phyloP scores from a whole-genome alignment of 2,888 invertebrate genomes.

The Folsomia candida region DNA sequence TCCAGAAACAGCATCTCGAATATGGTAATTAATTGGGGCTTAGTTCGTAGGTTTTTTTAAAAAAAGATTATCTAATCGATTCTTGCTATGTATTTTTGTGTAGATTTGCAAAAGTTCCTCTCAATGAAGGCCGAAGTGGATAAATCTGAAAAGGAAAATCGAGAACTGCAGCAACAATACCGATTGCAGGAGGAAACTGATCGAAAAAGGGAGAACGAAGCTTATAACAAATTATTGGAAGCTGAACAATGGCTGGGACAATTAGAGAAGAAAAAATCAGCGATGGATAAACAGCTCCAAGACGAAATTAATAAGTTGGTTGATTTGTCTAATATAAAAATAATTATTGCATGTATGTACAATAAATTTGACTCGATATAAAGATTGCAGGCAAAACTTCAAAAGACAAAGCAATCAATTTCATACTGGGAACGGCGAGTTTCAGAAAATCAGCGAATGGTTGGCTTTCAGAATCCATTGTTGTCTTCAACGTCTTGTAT shows the following conservation, averaged over 20 bases:
- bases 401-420: slow-evolving; percentile 3
- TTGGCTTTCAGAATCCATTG: not conserved
- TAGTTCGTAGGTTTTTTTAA: not conserved
- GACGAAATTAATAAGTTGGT: slow-evolving; percentile 4
- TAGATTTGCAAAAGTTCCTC: slow-evolving; percentile 4
- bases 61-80: not conserved
- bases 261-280: not conserved
- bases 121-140: not conserved
- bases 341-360: not conserved
- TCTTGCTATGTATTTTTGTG: not conserved
- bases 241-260: not conserved
- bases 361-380: not conserved
- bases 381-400: slow-evolving; percentile 4
- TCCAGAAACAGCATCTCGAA: not conserved
- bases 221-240: slow-evolving; percentile 1
- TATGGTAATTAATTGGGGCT: slow-evolving; percentile 7
- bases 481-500: not conserved
- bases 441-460: slow-evolving; percentile 5
- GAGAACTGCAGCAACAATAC: not conserved
- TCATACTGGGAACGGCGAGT: slow-evolving; percentile 12
- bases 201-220: not conserved
- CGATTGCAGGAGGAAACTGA: not conserved
- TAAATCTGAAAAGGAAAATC: not conserved
- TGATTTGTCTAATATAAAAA: not conserved
- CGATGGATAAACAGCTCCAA: not conserved